Base-by-base conservation (phyloP, 2,797 vertebrate genomes). In the Anisognathus igniventris region DNA sequence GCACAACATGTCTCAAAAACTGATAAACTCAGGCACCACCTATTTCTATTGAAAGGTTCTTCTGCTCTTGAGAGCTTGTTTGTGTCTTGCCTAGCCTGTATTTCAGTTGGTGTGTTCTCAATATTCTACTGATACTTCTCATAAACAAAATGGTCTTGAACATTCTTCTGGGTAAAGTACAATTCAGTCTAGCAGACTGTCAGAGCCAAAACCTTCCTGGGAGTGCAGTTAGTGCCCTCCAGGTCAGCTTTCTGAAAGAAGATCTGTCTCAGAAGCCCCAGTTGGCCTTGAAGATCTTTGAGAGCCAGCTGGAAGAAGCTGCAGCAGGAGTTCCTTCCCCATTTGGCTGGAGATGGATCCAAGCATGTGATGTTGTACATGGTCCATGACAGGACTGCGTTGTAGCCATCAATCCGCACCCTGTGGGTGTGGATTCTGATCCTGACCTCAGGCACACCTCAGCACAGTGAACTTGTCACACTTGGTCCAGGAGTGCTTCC, bases 351-450 rank as follows among this genome's bases (percentile, higher is more conserved):
- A 90, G 45, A 45, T 9, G 21, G 21, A 14, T 73, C 66, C 53
- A 50, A 53, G 71, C 0, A 3, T 24, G 35, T 1, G 0, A 8
- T 61, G 39, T 33, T 23, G 9, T 3, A 10, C 14, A 12, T 25
- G 64, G 51, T 23, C 40, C 19, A 4, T 6, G 33, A 33, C 73
- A 22, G 24, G 8, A 24, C 31, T 24, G 23, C 5, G 3, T 7
- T 18, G 31, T 3, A 67, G 48, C 25, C 51, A 5, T n/a, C 3
- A 3, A 11, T 39, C 27, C 27, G 57, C 33, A 65, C 18, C 18
- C 17, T 33, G 25, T 33, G 37, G n/a, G 16, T 51, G 23, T 47
- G 71, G 60, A 62, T 58, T 48, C 81, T 62, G 44, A 62, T 45
- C 25, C 54, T 42, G 47, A 47, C 30, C 18, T 35, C 7, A 3